Base-by-base conservation (phyloP, 1,140 invertebrate species). In the Meloidogyne floridensis region DNA sequence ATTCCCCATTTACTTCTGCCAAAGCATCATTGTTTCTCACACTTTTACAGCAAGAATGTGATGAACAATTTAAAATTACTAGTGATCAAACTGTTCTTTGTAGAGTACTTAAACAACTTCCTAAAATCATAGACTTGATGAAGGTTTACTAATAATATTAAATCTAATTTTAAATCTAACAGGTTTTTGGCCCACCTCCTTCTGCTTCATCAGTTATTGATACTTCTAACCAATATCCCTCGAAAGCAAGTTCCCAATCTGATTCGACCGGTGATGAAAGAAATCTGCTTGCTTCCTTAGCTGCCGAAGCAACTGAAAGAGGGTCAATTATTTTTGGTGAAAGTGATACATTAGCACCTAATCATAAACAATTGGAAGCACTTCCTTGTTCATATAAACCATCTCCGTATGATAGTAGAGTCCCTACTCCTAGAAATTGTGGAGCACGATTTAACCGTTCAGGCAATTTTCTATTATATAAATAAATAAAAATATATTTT, bases 391-490 rank as follows among this genome's bases (percentile, higher is more conserved):
- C 80, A 15, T 84, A 84, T 54, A 74, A 43, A 20, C 80, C 80
- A 11, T 86, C 84, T 71, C 56, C 73, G 42, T 84, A 72, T 77
- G 84, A 84, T 69, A 51, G 54, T 54, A 43, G 18, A n/a, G 84
- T 86, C 3, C 84, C 84, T 9, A 59, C 84, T 6, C 84, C 84
- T 47, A 53, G 84, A 6, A 71, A 84, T 13, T 86, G 84, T 70
- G 84, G 84, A 42, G 84, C 73, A 8, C 84, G 84, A 11, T 84
- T 84, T 73, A 84, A 86, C 42, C 42, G 20, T 9, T 82, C 81
- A 4, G 78, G 78, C 74, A 42, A 4, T 0, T 11, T 75, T 15
- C 42, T 15, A 20, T 42, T 42, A 51, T 7, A 13, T 2, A 43
- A 73, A 43, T 9, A 10, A 42, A 72, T 53, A 20, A 59, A 18